Percentiles rank a stretch among this genome's conserved stretches.
phyloP scores from a whole-genome alignment of 37 sponge, comb jelly and placozoan genomes.

The Axinella damicornis region DNA sequence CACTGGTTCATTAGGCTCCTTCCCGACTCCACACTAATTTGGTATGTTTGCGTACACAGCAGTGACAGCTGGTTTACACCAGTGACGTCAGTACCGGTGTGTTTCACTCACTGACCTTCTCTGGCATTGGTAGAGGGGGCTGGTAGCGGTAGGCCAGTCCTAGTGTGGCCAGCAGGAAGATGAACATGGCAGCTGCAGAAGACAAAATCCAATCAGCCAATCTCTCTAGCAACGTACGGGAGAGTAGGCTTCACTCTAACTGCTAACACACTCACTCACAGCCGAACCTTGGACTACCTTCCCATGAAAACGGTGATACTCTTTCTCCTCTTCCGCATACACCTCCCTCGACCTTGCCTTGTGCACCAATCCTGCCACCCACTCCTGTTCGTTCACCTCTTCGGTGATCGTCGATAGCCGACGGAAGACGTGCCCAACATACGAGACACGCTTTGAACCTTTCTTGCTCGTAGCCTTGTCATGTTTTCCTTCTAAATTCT shows the following conservation, averaged over 20 bases:
- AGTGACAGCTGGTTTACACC: background rate
- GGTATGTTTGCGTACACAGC: too few relatives aligned
- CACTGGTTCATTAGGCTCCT: too few relatives aligned
- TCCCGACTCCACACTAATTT: too few relatives aligned
- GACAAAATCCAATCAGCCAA: too few relatives aligned
- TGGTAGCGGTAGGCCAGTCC: conserved; percentile 44
- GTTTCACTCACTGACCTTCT: conserved; percentile 18
- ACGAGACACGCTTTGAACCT: background rate
- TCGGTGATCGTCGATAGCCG: conserved; percentile 55
- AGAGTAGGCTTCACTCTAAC: too few relatives aligned
- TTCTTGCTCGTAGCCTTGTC: background rate
- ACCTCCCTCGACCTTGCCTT: conserved; percentile 21
- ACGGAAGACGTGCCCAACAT: conserved; percentile 23
- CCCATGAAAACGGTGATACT: conserved; percentile 11
- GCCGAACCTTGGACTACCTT: conserved; percentile 28
- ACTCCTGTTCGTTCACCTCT: conserved; percentile 41
- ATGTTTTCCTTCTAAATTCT: background rate
- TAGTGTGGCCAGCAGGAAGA: conserved; percentile 28
- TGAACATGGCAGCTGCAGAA: conserved; percentile 33
- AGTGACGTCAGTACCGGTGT: background rate
- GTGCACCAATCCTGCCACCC: conserved; percentile 4
- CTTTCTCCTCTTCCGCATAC: conserved; percentile 21
- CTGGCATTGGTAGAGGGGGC: conserved; percentile 1
- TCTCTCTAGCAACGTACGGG: too few relatives aligned
- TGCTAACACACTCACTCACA: too few relatives aligned